phyloP scores from a whole-genome alignment of 2,888 invertebrate genomes.

The Anorthoa munda region DNA sequence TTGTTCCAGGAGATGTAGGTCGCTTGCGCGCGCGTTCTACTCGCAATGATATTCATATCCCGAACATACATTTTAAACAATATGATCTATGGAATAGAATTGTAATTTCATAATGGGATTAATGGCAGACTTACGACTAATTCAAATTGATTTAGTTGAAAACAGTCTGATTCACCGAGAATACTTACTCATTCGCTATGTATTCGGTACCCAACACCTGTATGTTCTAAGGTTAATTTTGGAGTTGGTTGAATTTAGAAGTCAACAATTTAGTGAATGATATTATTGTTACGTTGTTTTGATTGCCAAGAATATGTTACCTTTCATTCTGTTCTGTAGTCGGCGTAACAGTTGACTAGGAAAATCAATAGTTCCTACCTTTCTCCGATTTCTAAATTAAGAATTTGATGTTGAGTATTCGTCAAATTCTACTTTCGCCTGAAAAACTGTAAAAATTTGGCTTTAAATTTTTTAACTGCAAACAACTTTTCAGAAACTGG shows the following conservation, averaged over 20 bases:
- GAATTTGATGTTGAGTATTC: no score
- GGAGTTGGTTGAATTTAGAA: constrained; percentile 15
- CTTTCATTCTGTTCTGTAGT: constrained; percentile 1
- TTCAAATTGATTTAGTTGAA: constrained; percentile 42
- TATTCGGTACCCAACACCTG: constrained; percentile 55
- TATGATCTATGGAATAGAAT: constrained; percentile 66
- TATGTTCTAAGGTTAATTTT: constrained; percentile 50
- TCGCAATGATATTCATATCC: constrained; percentile 67
- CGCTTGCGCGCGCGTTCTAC: constrained; percentile 70
- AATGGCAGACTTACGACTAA: constrained; percentile 56
- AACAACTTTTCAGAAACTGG: no score
- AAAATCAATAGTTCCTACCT: neutral
- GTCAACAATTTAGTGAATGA: constrained; percentile 26
- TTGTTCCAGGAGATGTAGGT: constrained; percentile 83
- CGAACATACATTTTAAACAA: constrained; percentile 68
- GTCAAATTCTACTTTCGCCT: no score
- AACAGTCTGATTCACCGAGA: constrained; percentile 65
- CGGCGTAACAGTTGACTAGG: neutral
- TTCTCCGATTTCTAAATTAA: no score
- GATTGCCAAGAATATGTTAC: constrained; percentile 12
- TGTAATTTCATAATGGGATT: constrained; percentile 49
- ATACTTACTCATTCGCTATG: constrained; percentile 54
- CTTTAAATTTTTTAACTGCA: no score
- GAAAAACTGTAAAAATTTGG: no score
- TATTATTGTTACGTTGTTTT: constrained; percentile 8